Percentiles rank a stretch among this genome's conserved stretches.
Evolutionary conservation across 2,113 vertebrate species (phyloP).

Genomic region (Phalacrocorax brasilianus): DNA sequence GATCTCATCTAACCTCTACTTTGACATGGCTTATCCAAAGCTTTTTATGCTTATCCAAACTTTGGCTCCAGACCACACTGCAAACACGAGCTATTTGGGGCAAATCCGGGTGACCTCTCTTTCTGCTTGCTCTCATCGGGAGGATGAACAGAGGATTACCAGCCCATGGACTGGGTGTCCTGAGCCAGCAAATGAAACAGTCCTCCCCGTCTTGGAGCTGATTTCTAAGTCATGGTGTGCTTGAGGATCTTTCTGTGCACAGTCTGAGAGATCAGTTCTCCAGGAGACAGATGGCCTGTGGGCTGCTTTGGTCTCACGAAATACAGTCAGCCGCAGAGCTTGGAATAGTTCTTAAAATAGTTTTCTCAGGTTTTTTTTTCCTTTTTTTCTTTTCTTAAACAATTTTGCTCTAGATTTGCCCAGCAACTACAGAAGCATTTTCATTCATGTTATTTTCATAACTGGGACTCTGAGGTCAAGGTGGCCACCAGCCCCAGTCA

Average conservation of each 20-base stretch:
- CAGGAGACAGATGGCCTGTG: slow-evolving; percentile 22
- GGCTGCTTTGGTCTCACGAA: neutral
- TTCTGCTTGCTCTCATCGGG: neutral
- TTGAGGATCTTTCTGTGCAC: neutral
- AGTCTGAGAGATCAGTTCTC: neutral
- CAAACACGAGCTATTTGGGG: neutral
- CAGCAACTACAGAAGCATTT: neutral
- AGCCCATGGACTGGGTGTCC: neutral
- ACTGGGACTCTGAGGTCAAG: neutral
- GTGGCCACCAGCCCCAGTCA: neutral
- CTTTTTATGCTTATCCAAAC: slow-evolving; percentile 45
- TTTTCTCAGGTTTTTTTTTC: too few species aligned
- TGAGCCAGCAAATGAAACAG: neutral
- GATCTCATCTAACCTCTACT: slow-evolving; percentile 21
- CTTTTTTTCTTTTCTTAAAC: neutral
- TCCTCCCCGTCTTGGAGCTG: neutral
- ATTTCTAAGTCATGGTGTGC: neutral
- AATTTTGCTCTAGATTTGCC: neutral
- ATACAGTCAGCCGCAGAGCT: neutral
- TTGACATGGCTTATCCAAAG: slow-evolving; percentile 18
- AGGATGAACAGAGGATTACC: slow-evolving; percentile 11
- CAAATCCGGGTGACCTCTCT: slow-evolving; percentile 26
- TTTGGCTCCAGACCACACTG: neutral
- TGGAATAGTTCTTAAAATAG: neutral
- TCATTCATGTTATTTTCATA: neutral